Base-by-base conservation (phyloP, 2,888 invertebrate genomes). In the Agrochola lota region DNA sequence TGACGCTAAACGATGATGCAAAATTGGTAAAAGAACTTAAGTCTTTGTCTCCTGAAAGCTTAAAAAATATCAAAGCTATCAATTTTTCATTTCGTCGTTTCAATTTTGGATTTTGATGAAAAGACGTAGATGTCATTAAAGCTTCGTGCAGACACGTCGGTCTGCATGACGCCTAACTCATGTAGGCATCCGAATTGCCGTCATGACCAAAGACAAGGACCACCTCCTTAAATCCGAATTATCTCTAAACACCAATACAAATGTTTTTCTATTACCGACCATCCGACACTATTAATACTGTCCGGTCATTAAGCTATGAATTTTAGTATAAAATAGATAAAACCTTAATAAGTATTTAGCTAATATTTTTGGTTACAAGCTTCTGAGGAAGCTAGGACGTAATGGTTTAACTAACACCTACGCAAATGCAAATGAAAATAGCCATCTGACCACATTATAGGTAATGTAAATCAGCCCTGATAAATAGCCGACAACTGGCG, bases 401-500 rank as follows among this genome's bases (percentile, higher is more conserved):
- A 23, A 40, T 40, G 6, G 17, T 52, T 49, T 57, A 0, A 59
- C 46, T 2, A 26, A 40, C 49, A 49, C 74, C 60, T 26, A 73
- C 81, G 52, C 20, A 46, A 49, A 46, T 17, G 49, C 17, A 62
- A 67, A 74, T 40, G 0, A 49, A 49, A 40, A 46, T 4, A 46
- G 15, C 26, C n/a, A 75, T 20, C 60, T 66, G 59, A 52, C 55
- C 8, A 57, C 40, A 26, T 8, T n/a, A n/a, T 67, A 35, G 30
- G 11, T 17, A 80, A 76, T 85, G 81, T 85, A 73, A 85, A 85
- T 81, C 59, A 71, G 66, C 7, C 0, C 15, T 76, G 81, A 85
- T 81, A 59, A 64, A 83, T 81, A 5, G 76, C 46, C 6, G 30
- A 52, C 71, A 52, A 71, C 26, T 57, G 17, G 30, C 23, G 70